phyloP scores from a whole-genome alignment of 2,113 vertebrate species.

The Stegostoma tigrinum region DNA sequence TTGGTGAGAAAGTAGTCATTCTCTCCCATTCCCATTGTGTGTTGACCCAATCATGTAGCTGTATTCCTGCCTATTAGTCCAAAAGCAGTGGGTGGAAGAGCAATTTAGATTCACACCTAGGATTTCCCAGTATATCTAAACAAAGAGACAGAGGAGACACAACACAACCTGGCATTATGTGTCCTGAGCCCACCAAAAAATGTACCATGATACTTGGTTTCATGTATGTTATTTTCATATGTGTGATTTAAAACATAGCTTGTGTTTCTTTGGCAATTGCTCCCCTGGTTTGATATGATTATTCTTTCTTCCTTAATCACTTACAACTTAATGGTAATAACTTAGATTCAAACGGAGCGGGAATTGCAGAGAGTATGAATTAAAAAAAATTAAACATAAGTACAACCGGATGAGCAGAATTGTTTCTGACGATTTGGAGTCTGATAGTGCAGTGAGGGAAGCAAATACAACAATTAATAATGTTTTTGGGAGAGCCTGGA shows the following conservation, averaged over 20 bases:
- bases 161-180: background rate
- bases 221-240: background rate
- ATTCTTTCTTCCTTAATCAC: background rate
- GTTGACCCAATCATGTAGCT: background rate
- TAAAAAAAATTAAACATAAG: background rate
- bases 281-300: background rate
- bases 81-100: background rate
- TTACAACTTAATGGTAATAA: background rate
- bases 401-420: background rate
- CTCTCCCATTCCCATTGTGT: background rate
- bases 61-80: background rate
- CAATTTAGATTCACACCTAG: background rate
- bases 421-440: background rate
- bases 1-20: background rate
- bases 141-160: background rate
- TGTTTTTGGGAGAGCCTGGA: background rate
- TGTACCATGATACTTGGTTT: background rate
- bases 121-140: background rate
- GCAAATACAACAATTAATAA: background rate
- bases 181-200: background rate
- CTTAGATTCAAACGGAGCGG: background rate
- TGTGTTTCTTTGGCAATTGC: background rate
- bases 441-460: background rate
- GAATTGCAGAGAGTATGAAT: background rate
- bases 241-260: background rate